phyloP scores from a whole-genome alignment of 2,113 vertebrate species.

The Gyps fulvus region DNA sequence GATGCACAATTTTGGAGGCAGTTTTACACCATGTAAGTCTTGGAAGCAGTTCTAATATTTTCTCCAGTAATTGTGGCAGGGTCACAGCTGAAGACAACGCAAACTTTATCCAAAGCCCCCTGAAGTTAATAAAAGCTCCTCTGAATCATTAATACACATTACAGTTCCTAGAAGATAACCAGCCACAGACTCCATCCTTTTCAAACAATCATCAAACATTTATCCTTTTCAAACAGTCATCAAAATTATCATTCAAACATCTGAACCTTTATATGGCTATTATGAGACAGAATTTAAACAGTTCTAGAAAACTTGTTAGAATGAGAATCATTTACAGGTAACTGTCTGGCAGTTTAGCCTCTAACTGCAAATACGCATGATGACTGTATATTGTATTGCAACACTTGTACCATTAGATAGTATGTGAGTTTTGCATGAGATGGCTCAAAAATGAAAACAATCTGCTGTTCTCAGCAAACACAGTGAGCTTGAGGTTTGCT shows the following conservation, averaged over 20 bases:
- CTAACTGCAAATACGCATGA: neutral
- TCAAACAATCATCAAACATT: neutral
- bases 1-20: neutral
- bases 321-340: neutral
- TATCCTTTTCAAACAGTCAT: neutral
- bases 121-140: neutral
- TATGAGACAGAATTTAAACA: neutral
- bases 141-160: neutral
- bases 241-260: neutral
- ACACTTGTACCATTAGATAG: conserved; percentile 64
- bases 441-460: conserved; percentile 60
- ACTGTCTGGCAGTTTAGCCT: neutral
- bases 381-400: conserved; percentile 64
- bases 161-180: neutral
- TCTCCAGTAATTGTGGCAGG: neutral
- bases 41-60: neutral
- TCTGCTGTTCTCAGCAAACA: conserved; percentile 53
- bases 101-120: neutral
- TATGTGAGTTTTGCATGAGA: conserved; percentile 58
- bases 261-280: neutral
- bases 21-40: neutral
- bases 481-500: conserved; percentile 43
- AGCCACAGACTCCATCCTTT: neutral
- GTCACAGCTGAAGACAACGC: neutral
- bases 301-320: neutral